Base-by-base conservation (phyloP, 2,113 vertebrate species). In the Arvicanthis niloticus region DNA sequence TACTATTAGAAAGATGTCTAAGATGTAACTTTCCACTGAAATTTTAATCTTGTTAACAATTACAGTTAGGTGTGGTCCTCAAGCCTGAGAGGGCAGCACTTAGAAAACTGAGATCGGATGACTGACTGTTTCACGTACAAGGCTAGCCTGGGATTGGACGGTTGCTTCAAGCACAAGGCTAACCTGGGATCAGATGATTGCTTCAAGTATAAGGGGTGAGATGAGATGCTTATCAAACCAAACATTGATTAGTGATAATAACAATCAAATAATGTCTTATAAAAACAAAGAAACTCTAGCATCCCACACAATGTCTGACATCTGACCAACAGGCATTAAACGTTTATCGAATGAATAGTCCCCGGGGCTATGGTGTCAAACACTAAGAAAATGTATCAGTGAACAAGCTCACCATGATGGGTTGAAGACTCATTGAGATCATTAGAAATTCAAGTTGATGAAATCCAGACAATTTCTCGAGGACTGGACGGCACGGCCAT, bases 401-500 rank as follows among this genome's bases (percentile, higher is more conserved):
- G 77, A 92, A 68, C 4, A 21, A 76, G 19, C 37, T 80, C 53
- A 15, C 24, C 40, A 76, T 65, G 15, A 73, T 7, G 67, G 34
- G 40, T 80, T 24, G 24, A 75, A 88, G 11, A 5, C 37, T 85
- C 88, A 42, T 48, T 8, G 11, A 37, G 51, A 68, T n/a, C 67
- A 51, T 89, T 86, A n/a, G 60, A 86, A 78, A 84, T 45, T 34
- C 0, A 15, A 60, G 48, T 77, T 62, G 89, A 87, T 42, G 65
- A 88, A 95, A 75, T 78, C 62, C 31, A 88, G 84, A 90, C 40
- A 56, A 80, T 77, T 93, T 88, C 76, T 87, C 4, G 19, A 80
- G 53, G 51, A 58, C 75, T 19, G 26, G 16, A 85, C 24, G 51
- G 17, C 58, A 85, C 45, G 86, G 31, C 42, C 51, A 45, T 56